phyloP scores from a whole-genome alignment of 2,797 vertebrate species.

The Notamacropus eugenii region DNA sequence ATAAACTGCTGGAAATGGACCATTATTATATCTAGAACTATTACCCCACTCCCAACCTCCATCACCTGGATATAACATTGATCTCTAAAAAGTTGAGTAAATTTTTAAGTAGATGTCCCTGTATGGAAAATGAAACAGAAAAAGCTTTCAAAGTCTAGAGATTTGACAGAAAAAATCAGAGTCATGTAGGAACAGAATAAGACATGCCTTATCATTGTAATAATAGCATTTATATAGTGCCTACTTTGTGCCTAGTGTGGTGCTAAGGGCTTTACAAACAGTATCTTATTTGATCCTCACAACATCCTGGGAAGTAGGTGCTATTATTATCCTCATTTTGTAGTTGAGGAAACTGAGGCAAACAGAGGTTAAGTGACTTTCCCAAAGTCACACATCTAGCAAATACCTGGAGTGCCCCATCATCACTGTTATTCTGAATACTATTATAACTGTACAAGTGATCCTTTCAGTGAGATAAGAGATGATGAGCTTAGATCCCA shows the following conservation, averaged over 20 bases:
- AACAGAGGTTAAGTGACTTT: not conserved
- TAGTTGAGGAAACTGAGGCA: not conserved
- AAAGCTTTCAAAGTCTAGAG: not conserved
- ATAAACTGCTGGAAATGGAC: not conserved
- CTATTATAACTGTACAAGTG: not conserved
- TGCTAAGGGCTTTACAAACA: not conserved
- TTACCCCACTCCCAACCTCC: not conserved
- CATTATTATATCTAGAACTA: not conserved
- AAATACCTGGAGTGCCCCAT: not conserved
- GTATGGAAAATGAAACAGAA: not conserved
- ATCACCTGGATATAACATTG: not conserved
- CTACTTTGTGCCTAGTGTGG: not conserved
- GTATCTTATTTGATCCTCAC: not conserved
- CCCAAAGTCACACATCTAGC: too few relatives aligned
- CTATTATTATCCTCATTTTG: too few relatives aligned
- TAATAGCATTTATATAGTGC: not conserved
- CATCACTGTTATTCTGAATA: not conserved
- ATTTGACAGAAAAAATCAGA: not conserved
- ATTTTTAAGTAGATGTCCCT: not conserved
- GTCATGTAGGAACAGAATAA: not conserved
- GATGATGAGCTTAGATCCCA: not conserved
- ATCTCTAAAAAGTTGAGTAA: not conserved
- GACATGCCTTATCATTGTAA: not conserved
- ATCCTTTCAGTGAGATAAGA: not conserved
- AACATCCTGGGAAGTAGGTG: not conserved